These are phyloP conservation scores for Vespertilio murinus DNA, from an alignment of 2,797 vertebrate species.

Conservation along the genomic window DNA sequence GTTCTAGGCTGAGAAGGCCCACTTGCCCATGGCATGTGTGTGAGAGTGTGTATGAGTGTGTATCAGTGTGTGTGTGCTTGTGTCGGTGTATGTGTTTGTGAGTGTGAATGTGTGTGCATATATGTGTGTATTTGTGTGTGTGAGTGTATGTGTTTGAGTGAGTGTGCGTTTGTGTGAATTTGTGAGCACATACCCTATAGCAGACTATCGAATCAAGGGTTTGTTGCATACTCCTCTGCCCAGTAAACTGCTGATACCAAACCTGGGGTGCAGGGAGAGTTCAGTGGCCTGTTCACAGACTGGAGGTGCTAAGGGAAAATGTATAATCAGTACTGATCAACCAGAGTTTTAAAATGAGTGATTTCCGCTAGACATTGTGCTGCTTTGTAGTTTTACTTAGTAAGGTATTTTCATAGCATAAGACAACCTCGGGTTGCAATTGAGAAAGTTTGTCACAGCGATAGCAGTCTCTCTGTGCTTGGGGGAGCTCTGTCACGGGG, in stretches of 20 bases:
- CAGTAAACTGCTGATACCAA: background rate
- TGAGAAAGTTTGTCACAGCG: background rate
- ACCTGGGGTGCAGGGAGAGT: background rate
- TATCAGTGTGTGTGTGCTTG: fast-evolving
- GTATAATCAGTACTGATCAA: slow-evolving; percentile 53
- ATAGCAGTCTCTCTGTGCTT: background rate
- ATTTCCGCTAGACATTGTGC: slow-evolving; percentile 31
- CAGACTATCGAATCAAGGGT: too few relatives aligned
- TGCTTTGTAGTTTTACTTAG: slow-evolving; percentile 32
- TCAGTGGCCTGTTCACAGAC: background rate
- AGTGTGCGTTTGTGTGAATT: fast-evolving
- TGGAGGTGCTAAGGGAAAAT: background rate
- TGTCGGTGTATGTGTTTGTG: background rate
- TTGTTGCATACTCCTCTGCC: background rate
- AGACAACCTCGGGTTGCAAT: background rate
- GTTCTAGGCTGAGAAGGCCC: slow-evolving; percentile 12
- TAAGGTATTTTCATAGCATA: background rate
- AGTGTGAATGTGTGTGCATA: background rate
- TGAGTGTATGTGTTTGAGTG: background rate
- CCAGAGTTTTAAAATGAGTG: slow-evolving; percentile 40
- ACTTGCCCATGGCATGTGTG: background rate
- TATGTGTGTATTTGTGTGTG: background rate
- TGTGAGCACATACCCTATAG: background rate
- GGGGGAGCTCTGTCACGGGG: fast-evolving
- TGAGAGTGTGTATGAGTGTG: background rate